Base-by-base conservation (phyloP, 37 sponge, comb jelly and placozoan genomes). In the Corticium candelabrum region DNA sequence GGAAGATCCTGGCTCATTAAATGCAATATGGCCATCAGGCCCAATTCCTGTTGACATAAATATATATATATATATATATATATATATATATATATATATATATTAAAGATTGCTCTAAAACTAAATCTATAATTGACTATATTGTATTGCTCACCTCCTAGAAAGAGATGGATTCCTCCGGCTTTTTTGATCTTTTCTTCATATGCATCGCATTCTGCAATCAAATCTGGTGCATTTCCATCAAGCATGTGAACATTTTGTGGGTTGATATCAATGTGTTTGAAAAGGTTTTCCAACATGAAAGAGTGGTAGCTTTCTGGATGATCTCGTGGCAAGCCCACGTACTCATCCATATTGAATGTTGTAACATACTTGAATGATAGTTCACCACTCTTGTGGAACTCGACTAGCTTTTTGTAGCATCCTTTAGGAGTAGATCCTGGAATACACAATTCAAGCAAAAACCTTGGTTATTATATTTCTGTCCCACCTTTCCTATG, bases 331-430 rank as follows among this genome's bases (percentile, higher is more conserved):
- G 94, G 87, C 37, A 96, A 32, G 34, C 85, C 91, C 35, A 93
- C 97, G 78, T 96, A 96, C 77, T 96, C 97, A 67, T 96, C 97
- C 97, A 96, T 96, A 76, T 96, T 96, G 82, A 93, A 96, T 0
- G 97, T 96, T 34, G 79, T 86, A 36, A 96, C 94, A 78, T 93
- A 82, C 89, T 90, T 86, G 84, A 96, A 96, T 21, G 91, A 90
- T 29, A 96, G 82, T 68, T 85, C 69, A 15, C 94, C 94, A 1
- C 67, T 74, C 80, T 93, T 70, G 75, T 85, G 77, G 75, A 83
- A 92, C 77, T 93, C 87, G 21, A 96, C 78, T 35, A 96, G 84
- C 40, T 93, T 88, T 80, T 79, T 86, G 86, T 96, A 96, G 90
- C 89, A 89, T 15, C 97, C 97, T 30, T 89, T 41, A 27, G 97